Base-by-base conservation (phyloP, 1,140 invertebrate species). In the Delia radicum region DNA sequence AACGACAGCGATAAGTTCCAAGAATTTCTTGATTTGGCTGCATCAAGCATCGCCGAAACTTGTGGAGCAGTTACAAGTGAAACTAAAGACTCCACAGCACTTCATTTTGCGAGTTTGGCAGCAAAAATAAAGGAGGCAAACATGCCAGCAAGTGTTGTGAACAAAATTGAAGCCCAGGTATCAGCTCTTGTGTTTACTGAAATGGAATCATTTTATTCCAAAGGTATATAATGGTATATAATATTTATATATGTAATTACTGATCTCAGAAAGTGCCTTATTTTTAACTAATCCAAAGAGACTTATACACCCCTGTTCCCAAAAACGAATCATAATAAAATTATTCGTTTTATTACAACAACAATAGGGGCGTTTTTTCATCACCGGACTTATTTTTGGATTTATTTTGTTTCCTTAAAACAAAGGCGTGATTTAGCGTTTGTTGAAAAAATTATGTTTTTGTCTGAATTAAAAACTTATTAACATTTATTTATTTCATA, bases 251-350 rank as follows among this genome's bases (percentile, higher is more conserved):
- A n/a, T n/a, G n/a, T n/a, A n/a, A n/a, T n/a, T n/a, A n/a, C n/a
- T n/a, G n/a, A n/a, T 24, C 3, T 42, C 73, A 4, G 61, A 18
- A 18, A 74, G 46, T 26, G 61, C 61, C 28, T 26, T 74, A 10
- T 74, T 46, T 3, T n/a, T 12, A 61, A n/a, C n/a, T n/a, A n/a
- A 61, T 48, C n/a, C 28, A 12, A 0, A 46, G 46, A 12, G 3
- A 46, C 42, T 8, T 28, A 74, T 24, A 15, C n/a, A 27, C 27
- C 27, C 3, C 24, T 7, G 3, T 55, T 28, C 84, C n/a, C n/a
- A n/a, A n/a, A n/a, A n/a, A 4, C 4, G 10, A 5, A 5, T 4
- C 4, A 5, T 5, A 33, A 4, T n/a, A 5, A 33, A 5, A 5
- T 4, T 5, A 4, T 5, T 4, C 31, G 10, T 33, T 33, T 33